Evolutionary conservation across 2,113 vertebrate genomes (phyloP), one percentile per base, ranked within the genome.

Genomic region (Himantopus leucocephalus): DNA sequence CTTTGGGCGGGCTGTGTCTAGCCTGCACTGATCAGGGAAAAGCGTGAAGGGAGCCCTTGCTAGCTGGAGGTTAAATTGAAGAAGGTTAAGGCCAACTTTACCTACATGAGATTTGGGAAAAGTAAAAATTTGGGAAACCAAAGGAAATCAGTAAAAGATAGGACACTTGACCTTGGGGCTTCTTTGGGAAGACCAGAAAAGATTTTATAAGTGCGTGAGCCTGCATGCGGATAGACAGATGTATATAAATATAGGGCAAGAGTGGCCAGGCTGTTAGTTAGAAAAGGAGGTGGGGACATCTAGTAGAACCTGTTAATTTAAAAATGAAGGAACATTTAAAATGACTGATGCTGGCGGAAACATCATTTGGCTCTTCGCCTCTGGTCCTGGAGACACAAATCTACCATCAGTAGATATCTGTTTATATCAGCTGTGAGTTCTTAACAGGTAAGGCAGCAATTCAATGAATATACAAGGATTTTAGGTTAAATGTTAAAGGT

Each of bases 311-410:
- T 43, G 11, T 56, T 85, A 23, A 76, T 64, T 76, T 67, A 45
- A 53, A 87, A 77, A 70, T 30, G 12, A 83, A 72, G 22, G 24
- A 80, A 15, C 12, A 4, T 67, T 85, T 73, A 39, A 77, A 80
- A 53, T 71, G 1, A 32, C 11, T 71, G n/a, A 8, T 58, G 19
- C n/a, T 32, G 8, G 8, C 0, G 1, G 58, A 43, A 66, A 6
- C 16, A 30, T 60, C 18, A 12, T 50, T 64, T 91, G 27, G 9
- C 9, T 86, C 22, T 94, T 86, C 1, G 2, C 4, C 20, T 77
- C 27, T 53, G 23, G 9, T 83, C 5, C 50, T 81, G 32, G 8
- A 77, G 55, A 64, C 14, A 47, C 14, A 53, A 52, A 70, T 62
- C 21, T 68, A 2, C 52, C 16, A 41, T 48, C 34, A 68, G 12